phyloP scores from a whole-genome alignment of 2,888 invertebrate genomes.

The Iselma pallidipennis region DNA sequence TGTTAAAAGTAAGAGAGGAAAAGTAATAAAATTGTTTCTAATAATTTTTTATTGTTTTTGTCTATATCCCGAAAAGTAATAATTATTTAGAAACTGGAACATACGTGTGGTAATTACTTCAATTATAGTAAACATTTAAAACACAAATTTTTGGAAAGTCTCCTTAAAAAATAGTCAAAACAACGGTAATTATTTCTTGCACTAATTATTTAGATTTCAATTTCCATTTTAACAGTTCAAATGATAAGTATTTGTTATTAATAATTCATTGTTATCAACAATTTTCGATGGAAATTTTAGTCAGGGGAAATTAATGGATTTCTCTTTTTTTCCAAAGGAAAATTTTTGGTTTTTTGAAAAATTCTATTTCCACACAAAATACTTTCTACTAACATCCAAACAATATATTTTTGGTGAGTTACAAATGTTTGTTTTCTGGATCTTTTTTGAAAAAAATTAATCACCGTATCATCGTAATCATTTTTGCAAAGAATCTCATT shows the following conservation, averaged over 20 bases:
- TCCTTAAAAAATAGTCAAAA: too few species aligned
- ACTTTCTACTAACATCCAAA: too few species aligned
- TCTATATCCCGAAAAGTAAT: not conserved
- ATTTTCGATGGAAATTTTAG: not conserved
- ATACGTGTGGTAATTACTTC: not conserved
- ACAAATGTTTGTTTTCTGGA: too few species aligned
- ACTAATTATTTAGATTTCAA: too few species aligned
- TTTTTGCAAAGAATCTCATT: slow-evolving; percentile 39
- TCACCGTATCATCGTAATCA: slow-evolving; percentile 16
- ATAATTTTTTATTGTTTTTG: slow-evolving; percentile 1
- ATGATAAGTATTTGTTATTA: too few species aligned
- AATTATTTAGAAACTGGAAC: not conserved
- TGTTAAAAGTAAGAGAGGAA: not conserved
- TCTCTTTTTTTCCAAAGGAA: too few species aligned
- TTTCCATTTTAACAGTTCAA: too few species aligned
- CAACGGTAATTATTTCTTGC: too few species aligned
- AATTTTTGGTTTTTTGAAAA: too few species aligned
- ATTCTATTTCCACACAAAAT: too few species aligned
- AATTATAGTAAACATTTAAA: not conserved
- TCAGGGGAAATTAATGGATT: too few species aligned
- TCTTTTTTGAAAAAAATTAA: slow-evolving; percentile 14
- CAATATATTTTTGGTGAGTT: not conserved
- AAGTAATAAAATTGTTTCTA: not conserved
- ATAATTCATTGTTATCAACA: not conserved
- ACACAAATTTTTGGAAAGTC: not conserved